Evolutionary conservation across 2,888 invertebrate genomes (phyloP).

Genomic region (Oscheius myriophilus): DNA sequence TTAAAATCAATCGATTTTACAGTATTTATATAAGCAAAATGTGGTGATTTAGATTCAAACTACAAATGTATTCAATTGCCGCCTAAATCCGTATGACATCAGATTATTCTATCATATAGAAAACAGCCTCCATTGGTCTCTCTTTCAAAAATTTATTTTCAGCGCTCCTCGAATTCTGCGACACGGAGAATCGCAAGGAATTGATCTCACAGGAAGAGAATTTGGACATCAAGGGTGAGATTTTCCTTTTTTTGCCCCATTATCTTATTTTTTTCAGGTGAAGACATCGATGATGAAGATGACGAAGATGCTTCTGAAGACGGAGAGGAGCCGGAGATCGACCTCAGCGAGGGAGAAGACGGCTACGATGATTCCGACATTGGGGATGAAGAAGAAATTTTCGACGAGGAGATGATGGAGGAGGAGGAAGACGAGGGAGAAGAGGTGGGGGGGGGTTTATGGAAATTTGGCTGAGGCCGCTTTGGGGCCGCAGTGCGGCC

Average conservation of each 20-base stretch:
- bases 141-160: constrained; percentile 17
- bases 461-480: no score
- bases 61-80: no score
- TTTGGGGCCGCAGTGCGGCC: no score
- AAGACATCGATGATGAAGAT: constrained; percentile 24
- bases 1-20: no score
- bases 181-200: constrained; percentile 35
- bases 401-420: constrained; percentile 38
- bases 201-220: constrained; percentile 26
- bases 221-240: constrained; percentile 2
- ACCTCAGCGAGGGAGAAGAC: constrained; percentile 30
- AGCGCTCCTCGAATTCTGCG: constrained; percentile 34
- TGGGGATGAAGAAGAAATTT: constrained; percentile 25
- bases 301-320: constrained; percentile 9
- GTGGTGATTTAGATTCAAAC: no score
- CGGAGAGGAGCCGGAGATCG: constrained; percentile 1
- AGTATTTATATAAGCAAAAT: no score
- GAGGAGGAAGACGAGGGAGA: constrained; percentile 35
- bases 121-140: no score
- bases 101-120: no score
- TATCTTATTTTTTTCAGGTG: background rate
- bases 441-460: no score
- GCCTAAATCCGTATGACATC: no score
- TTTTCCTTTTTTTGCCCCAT: no score
- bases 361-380: background rate